Base-by-base conservation (phyloP, 2,113 vertebrate genomes). In the Montifringilla adamsi region DNA sequence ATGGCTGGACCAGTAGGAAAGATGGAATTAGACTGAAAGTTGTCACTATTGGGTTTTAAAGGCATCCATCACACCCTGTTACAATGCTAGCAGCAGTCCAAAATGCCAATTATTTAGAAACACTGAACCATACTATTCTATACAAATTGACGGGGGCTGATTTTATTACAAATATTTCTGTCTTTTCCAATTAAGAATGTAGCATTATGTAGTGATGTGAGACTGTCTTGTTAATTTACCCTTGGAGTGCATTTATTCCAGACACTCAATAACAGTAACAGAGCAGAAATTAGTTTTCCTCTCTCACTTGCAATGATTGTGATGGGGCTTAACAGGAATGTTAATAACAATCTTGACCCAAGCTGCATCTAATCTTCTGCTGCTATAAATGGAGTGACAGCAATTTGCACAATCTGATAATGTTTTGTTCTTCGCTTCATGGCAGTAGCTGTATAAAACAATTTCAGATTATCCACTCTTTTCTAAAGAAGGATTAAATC, bases 61-160 rank as follows among this genome's bases (percentile, higher is more conserved):
- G n/a, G 44, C 80, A 80, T 86, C 83, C 59, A n/a, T 90, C 93
- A 92, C 31, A 64, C 19, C 18, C 24, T 7, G 35, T 44, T 55
- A 85, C 43, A 59, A 20, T 47, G 67, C 62, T 46, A 86, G 59
- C 70, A 74, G 63, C 55, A 86, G 43, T 44, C 46, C 43, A 94
- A 83, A 80, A 69, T 55, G 52, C 19, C 84, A 93, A 44, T 90
- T 92, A 87, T 91, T 93, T 87, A 89, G 53, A 89, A 73, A 96
- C 73, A 44, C 19, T 60, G 68, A 92, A 85, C 85, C 26, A 67
- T 84, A 59, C 30, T 20, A 31, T 24, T 56, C 35, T 70, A 49
- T 50, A 77, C 55, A 87, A 75, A 93, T 87, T 69, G 50, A 89
- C 66, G 47, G 5, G 39, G 6, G 3, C 22, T 60, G 43, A 74